These are phyloP conservation scores for Sylvilagus bachmani DNA, from an alignment of 2,113 vertebrate species.

Conservation along the genomic window DNA sequence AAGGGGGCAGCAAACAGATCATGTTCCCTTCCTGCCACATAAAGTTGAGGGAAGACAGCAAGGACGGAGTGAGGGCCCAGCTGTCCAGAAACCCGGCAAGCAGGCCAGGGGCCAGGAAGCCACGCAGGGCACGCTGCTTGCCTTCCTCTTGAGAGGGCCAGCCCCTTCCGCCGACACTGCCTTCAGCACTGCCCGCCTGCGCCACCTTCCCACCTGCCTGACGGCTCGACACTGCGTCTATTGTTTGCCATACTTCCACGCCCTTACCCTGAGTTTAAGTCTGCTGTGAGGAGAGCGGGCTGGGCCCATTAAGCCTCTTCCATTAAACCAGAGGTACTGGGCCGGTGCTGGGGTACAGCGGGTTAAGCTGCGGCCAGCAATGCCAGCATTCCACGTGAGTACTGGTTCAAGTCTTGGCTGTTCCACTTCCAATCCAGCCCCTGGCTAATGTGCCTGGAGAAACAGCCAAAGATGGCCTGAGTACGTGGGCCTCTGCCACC, in stretches of 20 bases:
- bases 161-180: accelerated
- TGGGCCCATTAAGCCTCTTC: background rate
- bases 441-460: too few species aligned
- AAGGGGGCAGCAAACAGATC: background rate
- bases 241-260: background rate
- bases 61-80: background rate
- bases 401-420: too few species aligned
- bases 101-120: background rate
- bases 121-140: background rate
- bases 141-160: background rate
- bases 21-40: background rate
- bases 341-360: too few species aligned
- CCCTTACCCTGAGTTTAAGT: background rate
- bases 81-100: background rate
- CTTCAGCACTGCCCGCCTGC: background rate
- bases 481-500: too few species aligned
- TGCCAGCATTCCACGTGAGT: too few species aligned
- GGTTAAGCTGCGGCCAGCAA: too few species aligned
- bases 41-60: background rate
- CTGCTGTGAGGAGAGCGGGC: background rate
- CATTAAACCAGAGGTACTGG: background rate
- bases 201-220: background rate
- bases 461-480: too few species aligned
- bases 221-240: accelerated
- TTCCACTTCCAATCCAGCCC: too few species aligned